phyloP scores from a whole-genome alignment of 2,113 vertebrate species.

The Dipodomys spectabilis region DNA sequence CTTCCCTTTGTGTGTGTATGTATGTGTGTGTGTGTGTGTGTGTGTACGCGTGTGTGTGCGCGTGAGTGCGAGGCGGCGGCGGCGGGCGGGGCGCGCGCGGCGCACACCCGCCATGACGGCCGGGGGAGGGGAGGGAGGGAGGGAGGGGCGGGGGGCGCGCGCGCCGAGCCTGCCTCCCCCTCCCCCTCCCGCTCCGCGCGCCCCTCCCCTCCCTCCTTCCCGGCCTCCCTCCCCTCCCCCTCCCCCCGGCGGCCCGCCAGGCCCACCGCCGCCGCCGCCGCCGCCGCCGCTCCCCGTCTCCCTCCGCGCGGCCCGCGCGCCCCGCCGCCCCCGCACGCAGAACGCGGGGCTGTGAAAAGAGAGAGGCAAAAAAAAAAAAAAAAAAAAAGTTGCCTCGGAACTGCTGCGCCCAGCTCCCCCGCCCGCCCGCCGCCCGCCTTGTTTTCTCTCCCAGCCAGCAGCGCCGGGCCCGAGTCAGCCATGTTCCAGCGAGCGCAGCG shows the following conservation, averaged over 20 bases:
- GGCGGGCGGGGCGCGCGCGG: constrained; percentile 59
- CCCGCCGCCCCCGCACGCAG: constrained; percentile 84
- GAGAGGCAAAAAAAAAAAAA: constrained; percentile 82
- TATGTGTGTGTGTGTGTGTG: constrained; percentile 46
- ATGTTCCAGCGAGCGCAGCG: constrained; percentile 91
- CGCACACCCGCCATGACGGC: constrained; percentile 28
- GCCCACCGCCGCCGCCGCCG: constrained; percentile 69
- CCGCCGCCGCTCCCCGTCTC: constrained; percentile 75
- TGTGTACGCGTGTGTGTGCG: not conserved
- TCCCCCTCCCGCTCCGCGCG: not conserved
- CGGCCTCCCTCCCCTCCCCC: constrained; percentile 19
- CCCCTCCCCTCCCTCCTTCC: not conserved
- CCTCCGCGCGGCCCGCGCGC: constrained; percentile 75
- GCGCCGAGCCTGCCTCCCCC: constrained; percentile 69
- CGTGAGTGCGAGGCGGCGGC: constrained; percentile 43
- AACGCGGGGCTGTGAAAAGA: constrained; percentile 76
- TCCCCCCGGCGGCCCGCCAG: constrained; percentile 45
- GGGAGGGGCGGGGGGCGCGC: constrained; percentile 31
- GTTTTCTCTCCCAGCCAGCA: constrained; percentile 86
- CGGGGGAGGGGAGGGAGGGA: not conserved
- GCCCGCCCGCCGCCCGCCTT: constrained; percentile 87
- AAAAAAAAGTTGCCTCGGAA: constrained; percentile 92
- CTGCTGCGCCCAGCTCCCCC: constrained; percentile 88
- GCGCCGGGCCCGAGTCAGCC: constrained; percentile 93
- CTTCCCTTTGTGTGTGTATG: constrained; percentile 92